Conservation (phyloP, 1,140 invertebrate genomes). For the Tetramorium alpestre region DNA sequence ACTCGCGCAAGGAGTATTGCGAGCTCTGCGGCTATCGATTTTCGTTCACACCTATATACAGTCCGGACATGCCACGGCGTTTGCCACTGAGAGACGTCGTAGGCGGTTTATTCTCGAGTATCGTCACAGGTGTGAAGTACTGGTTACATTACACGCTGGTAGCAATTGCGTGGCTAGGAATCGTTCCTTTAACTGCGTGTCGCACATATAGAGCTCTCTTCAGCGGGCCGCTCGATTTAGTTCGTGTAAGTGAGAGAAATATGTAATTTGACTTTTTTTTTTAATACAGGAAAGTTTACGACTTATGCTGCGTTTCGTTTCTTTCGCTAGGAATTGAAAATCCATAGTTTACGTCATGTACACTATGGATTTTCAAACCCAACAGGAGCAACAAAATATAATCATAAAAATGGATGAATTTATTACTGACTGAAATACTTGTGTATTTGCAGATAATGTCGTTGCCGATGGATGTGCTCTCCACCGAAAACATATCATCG, state of each 20-base stretch:
- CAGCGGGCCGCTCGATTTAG: slow-evolving; percentile 93
- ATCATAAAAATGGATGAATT: neutral
- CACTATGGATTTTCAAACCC: too few relatives aligned
- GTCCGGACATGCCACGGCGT: slow-evolving; percentile 98
- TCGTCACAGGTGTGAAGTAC: slow-evolving; percentile 96
- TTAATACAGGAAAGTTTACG: too few relatives aligned
- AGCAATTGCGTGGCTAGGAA: slow-evolving; percentile 98
- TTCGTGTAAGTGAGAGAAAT: slow-evolving; percentile 81
- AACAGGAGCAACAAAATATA: too few relatives aligned
- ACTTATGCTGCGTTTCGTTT: too few relatives aligned
- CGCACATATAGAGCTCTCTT: slow-evolving; percentile 97
- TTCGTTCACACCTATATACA: slow-evolving; percentile 99
- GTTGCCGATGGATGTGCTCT: slow-evolving; percentile 96
- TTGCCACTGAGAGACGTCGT: slow-evolving; percentile 96
- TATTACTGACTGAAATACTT: neutral
- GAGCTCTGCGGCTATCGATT: slow-evolving; percentile 99
- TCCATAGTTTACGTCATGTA: too few relatives aligned
- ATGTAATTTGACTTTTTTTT: neutral
- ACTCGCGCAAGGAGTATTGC: slow-evolving; percentile 99
- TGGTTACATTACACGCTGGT: slow-evolving; percentile 99
- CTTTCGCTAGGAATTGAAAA: too few relatives aligned
- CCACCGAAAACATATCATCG: slow-evolving; percentile 95
- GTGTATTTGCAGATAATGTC: slow-evolving; percentile 88
- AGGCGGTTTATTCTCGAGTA: slow-evolving; percentile 94
- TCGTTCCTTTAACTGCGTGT: slow-evolving; percentile 98